A percentile compares a stretch with the other conserved stretches of the same genome.
These are phyloP conservation scores for Clostera curtula DNA, from an alignment of 2,888 invertebrate genomes.

Conservation along the genomic window DNA sequence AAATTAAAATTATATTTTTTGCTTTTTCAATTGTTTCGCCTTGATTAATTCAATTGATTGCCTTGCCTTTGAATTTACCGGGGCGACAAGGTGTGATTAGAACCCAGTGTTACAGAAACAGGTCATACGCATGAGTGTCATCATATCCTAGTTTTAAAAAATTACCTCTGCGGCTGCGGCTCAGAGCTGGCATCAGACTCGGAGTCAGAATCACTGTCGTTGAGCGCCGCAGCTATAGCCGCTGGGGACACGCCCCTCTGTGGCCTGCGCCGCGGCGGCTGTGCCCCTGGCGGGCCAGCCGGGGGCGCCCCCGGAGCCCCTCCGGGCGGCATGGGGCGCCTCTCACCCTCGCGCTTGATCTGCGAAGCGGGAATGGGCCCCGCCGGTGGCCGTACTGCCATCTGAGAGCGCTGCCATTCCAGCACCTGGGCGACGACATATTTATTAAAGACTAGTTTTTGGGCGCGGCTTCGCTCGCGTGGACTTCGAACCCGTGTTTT, in stretches of 20 bases:
- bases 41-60: too few relatives aligned
- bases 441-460: not conserved
- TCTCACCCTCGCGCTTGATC: conserved; percentile 44
- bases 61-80: too few relatives aligned
- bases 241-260: conserved; percentile 51
- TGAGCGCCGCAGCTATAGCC: conserved; percentile 46
- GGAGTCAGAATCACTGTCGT: conserved; percentile 40
- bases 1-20: too few relatives aligned
- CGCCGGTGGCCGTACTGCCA: conserved; percentile 50
- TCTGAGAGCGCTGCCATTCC: conserved; percentile 73
- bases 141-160: not conserved
- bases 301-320: conserved; percentile 73
- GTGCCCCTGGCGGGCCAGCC: conserved; percentile 77
- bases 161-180: conserved; percentile 38
- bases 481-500: too few relatives aligned
- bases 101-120: too few relatives aligned
- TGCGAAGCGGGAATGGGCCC: conserved; percentile 68
- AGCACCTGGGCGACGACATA: conserved; percentile 39
- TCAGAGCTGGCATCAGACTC: conserved; percentile 39
- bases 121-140: too few relatives aligned
- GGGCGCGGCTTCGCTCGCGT: too few relatives aligned
- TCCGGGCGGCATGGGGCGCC: conserved; percentile 28
- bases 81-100: too few relatives aligned
- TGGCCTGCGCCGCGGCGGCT: conserved; percentile 19
- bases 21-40: too few relatives aligned